Base-by-base conservation (phyloP, 1,140 invertebrate species). In the Scaptomyza montana region DNA sequence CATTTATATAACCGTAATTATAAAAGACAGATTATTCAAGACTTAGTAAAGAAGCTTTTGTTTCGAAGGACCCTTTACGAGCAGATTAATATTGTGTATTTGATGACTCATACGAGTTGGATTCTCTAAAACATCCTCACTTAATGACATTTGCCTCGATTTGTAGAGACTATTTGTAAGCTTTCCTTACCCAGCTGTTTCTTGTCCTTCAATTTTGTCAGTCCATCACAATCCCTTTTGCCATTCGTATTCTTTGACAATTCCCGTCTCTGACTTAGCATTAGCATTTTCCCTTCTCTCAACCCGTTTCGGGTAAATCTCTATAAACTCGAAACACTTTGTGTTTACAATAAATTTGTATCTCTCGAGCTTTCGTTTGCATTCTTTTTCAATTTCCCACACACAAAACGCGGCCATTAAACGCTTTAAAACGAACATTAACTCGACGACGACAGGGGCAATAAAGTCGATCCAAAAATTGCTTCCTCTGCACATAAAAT, bases 391-490 rank as follows among this genome's bases (percentile, higher is more conserved):
- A 87, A 89, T 87, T 82, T 87, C 25, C 63, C 53, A 43, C 39
- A 76, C 74, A 60, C 63, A 49, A 69, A 69, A 60, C 72, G 68
- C 55, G 72, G 68, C 82, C 78, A 77, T 87, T 87, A 87, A 89
- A 87, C 84, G 82, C 84, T 87, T 87, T 87, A 87, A 87, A 87
- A 87, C 89, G 78, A 87, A 87, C 82, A 87, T 82, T 66, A 89
- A 59, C 82, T 63, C 66, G 67, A 49, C 56, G 61, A 47, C 81
- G 74, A 77, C 80, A 74, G 81, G 65, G 82, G 84, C 82, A 87
- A 87, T 87, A 87, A 87, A 89, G 84, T 89, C 82, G 84, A 87
- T 79, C 84, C 84, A 79, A 79, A 85, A 87, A 87, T 87, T 87
- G 82, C 82, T 87, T 87, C 84, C 82, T 87, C 53, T 54, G 75